phyloP scores from a whole-genome alignment of 2,113 vertebrate genomes.

The Anguilla japonica region DNA sequence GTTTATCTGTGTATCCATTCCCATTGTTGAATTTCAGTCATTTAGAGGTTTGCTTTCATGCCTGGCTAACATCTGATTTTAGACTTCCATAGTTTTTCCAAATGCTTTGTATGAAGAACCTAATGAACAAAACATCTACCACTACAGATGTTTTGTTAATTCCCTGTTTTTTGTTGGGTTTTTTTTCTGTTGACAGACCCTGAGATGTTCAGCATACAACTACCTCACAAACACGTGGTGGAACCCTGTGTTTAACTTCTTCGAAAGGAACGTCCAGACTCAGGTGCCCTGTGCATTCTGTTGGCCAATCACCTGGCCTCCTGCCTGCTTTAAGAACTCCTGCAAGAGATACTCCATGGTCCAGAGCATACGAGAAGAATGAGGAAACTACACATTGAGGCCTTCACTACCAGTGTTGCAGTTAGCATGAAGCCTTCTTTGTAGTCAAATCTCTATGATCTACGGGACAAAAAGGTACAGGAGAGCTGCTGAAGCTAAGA shows the following conservation, averaged over 20 bases:
- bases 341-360: slow-evolving; percentile 87
- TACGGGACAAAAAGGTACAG: neutral
- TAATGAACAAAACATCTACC: neutral
- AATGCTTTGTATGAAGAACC: neutral
- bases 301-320: slow-evolving; percentile 81
- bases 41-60: neutral
- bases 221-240: slow-evolving; percentile 88
- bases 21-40: neutral
- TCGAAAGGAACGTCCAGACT: slow-evolving; percentile 87
- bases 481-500: neutral
- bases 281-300: slow-evolving; percentile 83
- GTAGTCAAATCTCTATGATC: neutral
- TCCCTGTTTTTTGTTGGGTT: neutral
- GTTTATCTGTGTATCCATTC: neutral
- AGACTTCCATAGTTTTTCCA: neutral
- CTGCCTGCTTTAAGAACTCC: slow-evolving; percentile 79
- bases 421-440: neutral
- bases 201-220: slow-evolving; percentile 81
- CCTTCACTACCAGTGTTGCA: neutral
- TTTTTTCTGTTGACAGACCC: slow-evolving; percentile 62
- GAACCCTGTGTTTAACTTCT: slow-evolving; percentile 87
- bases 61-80: neutral
- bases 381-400: slow-evolving; percentile 22
- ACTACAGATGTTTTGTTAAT: neutral
- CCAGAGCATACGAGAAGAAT: slow-evolving; percentile 69